These are phyloP conservation scores for Hecatera dysodea DNA, from an alignment of 2,888 invertebrate species.

Conservation along the genomic window DNA sequence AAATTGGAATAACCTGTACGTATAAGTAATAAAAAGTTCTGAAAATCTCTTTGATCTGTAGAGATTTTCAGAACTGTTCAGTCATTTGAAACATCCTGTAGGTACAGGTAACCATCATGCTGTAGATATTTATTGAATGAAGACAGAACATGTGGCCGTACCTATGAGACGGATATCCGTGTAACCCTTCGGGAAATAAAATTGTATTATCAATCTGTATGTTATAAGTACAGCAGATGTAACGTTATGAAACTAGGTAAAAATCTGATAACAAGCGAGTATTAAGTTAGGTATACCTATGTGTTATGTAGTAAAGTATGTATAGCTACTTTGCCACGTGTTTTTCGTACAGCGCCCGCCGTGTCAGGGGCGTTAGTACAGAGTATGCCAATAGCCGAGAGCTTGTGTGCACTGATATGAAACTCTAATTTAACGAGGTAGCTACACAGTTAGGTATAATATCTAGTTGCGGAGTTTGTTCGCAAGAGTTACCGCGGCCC, in stretches of 20 bases:
- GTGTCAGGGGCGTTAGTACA: slow-evolving; percentile 46
- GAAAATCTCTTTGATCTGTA: no score
- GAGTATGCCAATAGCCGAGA: slow-evolving; percentile 64
- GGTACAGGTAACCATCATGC: not conserved
- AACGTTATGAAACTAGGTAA: slow-evolving; percentile 15
- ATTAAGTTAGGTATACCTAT: slow-evolving; percentile 30
- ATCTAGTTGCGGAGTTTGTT: not conserved
- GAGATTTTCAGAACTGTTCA: not conserved
- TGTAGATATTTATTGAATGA: not conserved
- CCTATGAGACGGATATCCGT: not conserved
- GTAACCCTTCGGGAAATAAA: no score
- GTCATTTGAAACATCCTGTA: not conserved
- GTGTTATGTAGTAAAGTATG: slow-evolving; percentile 35
- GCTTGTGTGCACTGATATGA: slow-evolving; percentile 43
- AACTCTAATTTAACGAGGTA: slow-evolving; percentile 19
- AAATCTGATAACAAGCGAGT: slow-evolving; percentile 3
- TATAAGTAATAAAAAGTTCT: no score
- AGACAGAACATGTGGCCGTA: not conserved
- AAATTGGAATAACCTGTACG: not conserved
- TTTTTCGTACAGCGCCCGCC: slow-evolving; percentile 30
- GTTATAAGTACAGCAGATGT: not conserved
- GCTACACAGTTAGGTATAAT: not conserved
- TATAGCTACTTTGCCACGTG: slow-evolving; percentile 48
- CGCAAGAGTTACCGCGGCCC: slow-evolving; percentile 23
- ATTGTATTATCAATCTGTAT: not conserved